Conservation (phyloP, 2,797 vertebrate genomes). For the Eleutherodactylus coqui region DNA sequence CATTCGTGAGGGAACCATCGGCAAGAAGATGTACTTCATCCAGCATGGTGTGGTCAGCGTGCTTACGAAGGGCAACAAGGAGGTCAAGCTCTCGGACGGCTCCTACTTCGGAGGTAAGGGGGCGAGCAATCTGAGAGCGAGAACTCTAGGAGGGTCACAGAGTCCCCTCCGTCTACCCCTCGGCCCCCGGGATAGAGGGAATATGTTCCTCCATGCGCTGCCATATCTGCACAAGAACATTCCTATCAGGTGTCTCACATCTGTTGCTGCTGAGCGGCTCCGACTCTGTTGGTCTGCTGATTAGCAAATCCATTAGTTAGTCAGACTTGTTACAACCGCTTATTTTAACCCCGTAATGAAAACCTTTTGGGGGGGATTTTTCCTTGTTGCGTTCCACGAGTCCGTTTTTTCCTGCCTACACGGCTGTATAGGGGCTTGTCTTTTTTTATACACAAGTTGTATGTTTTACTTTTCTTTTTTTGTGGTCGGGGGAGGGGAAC, state of each 20-base stretch:
- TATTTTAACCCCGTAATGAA: not conserved
- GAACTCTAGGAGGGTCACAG: too few species aligned
- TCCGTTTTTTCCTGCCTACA: too few species aligned
- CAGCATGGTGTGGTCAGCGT: constrained; percentile 90
- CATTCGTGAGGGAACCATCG: constrained; percentile 90
- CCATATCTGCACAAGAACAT: not conserved
- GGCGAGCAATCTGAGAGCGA: too few species aligned
- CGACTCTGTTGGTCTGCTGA: not conserved
- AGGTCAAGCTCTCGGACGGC: constrained; percentile 91
- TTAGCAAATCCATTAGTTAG: not conserved
- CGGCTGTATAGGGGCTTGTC: too few species aligned
- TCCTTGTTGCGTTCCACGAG: too few species aligned
- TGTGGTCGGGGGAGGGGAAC: too few species aligned
- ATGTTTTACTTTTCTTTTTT: too few species aligned
- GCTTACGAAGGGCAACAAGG: constrained; percentile 89
- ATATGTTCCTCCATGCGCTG: too few species aligned
- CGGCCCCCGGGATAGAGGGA: too few species aligned
- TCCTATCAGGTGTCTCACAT: not conserved
- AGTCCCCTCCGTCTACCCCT: not conserved
- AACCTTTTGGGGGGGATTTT: too few species aligned
- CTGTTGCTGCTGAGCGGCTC: not conserved
- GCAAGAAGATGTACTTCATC: constrained; percentile 98
- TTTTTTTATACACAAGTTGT: too few species aligned
- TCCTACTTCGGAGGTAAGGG: constrained; percentile 90
- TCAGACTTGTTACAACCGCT: too few species aligned